Percentiles rank a stretch among this genome's conserved stretches.
Conservation (phyloP, 2,113 vertebrate genomes). For the Cyrtonyx montezumae region DNA sequence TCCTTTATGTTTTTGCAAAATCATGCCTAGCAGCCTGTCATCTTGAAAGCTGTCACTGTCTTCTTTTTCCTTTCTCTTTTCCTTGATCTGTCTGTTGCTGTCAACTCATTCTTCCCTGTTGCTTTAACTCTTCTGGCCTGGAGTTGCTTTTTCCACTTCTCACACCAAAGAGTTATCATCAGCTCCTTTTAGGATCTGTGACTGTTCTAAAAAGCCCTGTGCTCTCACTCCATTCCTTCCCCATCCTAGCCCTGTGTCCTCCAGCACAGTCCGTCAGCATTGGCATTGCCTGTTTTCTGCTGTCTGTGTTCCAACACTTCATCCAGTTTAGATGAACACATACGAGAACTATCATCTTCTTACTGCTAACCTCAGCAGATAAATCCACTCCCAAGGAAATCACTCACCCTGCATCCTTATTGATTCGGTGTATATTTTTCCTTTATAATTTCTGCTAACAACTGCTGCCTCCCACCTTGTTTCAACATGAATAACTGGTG, state of each 20-base stretch:
- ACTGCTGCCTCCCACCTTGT: not conserved
- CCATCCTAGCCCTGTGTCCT: not conserved
- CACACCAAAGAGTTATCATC: not conserved
- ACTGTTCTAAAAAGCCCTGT: not conserved
- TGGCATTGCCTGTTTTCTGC: not conserved
- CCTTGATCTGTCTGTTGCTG: not conserved
- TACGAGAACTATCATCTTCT: not conserved
- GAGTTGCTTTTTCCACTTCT: not conserved
- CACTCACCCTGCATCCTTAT: not conserved
- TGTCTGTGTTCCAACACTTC: not conserved
- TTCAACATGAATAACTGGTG: not conserved
- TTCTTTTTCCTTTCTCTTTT: not conserved
- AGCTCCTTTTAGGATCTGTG: not conserved
- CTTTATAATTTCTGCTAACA: slow-evolving; percentile 13
- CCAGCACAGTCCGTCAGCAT: not conserved
- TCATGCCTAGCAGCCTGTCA: not conserved
- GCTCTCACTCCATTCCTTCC: not conserved
- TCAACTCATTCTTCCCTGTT: not conserved
- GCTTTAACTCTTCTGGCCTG: not conserved
- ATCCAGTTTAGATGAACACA: not conserved
- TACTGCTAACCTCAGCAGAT: slow-evolving; percentile 19
- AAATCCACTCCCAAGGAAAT: not conserved
- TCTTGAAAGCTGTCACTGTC: not conserved
- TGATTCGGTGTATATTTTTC: not conserved
- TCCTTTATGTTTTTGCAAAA: not conserved